These are phyloP conservation scores for Micromys minutus DNA, from an alignment of 2,113 vertebrate genomes.

Conservation along the genomic window DNA sequence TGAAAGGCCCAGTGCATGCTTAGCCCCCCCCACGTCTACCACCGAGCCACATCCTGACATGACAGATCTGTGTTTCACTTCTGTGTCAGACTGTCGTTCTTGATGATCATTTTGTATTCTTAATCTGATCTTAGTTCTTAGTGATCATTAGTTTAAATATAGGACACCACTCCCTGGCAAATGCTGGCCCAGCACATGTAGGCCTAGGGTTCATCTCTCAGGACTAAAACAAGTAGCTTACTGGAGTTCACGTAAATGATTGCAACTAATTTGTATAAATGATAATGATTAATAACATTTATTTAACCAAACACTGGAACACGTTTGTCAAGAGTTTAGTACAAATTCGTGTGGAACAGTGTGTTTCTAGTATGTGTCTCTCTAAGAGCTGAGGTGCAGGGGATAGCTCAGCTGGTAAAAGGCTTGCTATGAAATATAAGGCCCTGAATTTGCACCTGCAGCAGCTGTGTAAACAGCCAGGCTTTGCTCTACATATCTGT, in stretches of 20 bases:
- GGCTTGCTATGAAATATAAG: not conserved
- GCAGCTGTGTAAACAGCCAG: not conserved
- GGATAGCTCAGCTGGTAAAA: not conserved
- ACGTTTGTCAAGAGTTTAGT: constrained; percentile 40
- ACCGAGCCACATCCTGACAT: not conserved
- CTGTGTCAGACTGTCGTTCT: not conserved
- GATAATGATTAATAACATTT: constrained; percentile 7
- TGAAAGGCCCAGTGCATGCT: not conserved
- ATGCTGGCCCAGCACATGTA: not conserved
- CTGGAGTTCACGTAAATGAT: constrained; percentile 21
- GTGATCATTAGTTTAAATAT: not conserved
- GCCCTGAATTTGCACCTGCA: not conserved
- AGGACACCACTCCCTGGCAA: not conserved
- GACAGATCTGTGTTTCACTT: constrained; percentile 32
- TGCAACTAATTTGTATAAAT: constrained; percentile 48
- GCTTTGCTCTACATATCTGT: not conserved
- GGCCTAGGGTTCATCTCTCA: not conserved
- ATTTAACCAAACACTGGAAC: constrained; percentile 49
- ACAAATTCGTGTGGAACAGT: constrained; percentile 6
- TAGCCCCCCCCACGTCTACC: not conserved
- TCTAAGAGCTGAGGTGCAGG: not conserved
- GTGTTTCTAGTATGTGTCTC: not conserved
- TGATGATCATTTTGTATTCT: not conserved
- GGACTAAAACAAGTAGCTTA: not conserved
- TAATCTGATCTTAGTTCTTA: constrained; percentile 19